Base-by-base conservation (phyloP, 2,888 invertebrate species). In the Artemia sp. region DNA sequence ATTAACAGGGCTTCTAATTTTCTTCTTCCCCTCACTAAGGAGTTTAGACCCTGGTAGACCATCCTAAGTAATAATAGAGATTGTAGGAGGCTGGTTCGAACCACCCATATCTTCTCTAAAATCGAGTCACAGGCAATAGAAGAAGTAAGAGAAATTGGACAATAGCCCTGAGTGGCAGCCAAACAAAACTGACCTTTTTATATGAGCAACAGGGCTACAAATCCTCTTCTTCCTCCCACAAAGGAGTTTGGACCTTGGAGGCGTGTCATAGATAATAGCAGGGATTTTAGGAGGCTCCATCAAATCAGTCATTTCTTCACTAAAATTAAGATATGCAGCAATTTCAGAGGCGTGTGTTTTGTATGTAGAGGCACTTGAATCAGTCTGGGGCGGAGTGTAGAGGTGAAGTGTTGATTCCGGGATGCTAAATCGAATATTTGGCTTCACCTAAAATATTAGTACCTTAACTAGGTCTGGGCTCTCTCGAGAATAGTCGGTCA, bases 381-480 rank as follows among this genome's bases (percentile, higher is more conserved):
- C 64, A 1, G 64, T 58, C 12, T n/a, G 64, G 11, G 64, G 64
- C 2, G 68, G 68, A 10, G 68, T 68, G 51, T 70, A 70, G 9
- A 70, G 51, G 67, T 70, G 67, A 52, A 51, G 51, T 12, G 66
- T 66, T 12, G 70, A 58, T 67, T 70, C 70, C 14, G 70, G 70
- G 19, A 70, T 51, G 51, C 70, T 70, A 52, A 70, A 70, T 14
- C 70, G 70, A 19, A 70, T 19, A 11, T 38, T 52, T 12, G 67
- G 66, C 19, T 70, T 70, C 14, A 52, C 70, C 67, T 58, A 38
- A 12, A 51, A 51, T 24, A 66, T 51, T 24, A 51, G 68, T n/a
- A 50, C 58, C 38, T 53, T 53, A 19, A 53, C 14, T 24, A 38
- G 2, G 38, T 6, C 38, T 38, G 38, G 38, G 38, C 6, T 38